Percentiles rank a stretch among this genome's conserved stretches.
Conservation (phyloP, 2,888 invertebrate genomes). For the Volucella bombylans region DNA sequence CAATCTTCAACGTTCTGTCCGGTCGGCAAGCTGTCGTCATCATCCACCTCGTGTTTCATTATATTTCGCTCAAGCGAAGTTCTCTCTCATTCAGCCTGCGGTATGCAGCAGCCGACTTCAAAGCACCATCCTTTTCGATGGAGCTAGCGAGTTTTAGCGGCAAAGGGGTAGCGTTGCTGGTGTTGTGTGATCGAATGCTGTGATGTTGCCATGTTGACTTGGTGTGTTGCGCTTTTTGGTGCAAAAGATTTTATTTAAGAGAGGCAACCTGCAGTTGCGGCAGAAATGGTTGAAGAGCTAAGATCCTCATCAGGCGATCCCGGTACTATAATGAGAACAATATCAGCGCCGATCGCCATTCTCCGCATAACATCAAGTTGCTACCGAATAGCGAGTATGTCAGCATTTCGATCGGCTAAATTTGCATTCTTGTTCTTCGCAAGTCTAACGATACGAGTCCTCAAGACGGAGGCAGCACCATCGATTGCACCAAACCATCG, state of each 20-base stretch:
- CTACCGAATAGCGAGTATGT: neutral
- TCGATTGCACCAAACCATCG: neutral
- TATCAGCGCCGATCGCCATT: neutral
- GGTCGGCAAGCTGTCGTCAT: too few relatives aligned
- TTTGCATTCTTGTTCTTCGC: neutral
- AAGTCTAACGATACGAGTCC: neutral
- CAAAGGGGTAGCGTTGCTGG: too few relatives aligned
- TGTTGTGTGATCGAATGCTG: too few relatives aligned
- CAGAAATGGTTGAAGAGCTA: neutral
- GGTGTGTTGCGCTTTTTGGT: neutral
- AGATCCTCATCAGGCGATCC: neutral
- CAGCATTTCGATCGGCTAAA: neutral
- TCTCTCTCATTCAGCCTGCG: neutral
- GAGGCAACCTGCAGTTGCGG: neutral
- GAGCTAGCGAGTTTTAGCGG: neutral
- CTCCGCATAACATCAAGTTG: neutral
- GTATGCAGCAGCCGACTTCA: constrained; percentile 1
- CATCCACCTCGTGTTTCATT: too few relatives aligned
- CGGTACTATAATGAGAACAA: neutral
- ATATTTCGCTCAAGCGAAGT: constrained; percentile 1
- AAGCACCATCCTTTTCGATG: neutral
- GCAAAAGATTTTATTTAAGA: neutral
- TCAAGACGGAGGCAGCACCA: neutral
- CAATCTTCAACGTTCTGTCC: too few relatives aligned
- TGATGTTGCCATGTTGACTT: too few relatives aligned